phyloP scores from a whole-genome alignment of 2,888 invertebrate genomes.

The Eutolmus rufibarbis region DNA sequence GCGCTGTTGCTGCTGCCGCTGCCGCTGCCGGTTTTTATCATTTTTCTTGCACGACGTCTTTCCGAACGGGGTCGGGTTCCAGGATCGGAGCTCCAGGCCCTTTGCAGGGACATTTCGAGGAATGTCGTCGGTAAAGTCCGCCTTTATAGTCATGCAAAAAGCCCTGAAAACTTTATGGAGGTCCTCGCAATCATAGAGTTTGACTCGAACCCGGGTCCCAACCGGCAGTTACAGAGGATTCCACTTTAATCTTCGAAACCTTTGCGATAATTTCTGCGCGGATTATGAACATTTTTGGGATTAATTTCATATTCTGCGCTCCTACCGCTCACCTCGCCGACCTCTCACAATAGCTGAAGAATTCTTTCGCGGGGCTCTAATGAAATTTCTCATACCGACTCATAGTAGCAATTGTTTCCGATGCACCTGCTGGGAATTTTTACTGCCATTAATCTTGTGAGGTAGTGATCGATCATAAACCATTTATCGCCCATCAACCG shows the following conservation, averaged over 20 bases:
- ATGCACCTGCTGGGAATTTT: neutral
- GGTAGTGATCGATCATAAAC: neutral
- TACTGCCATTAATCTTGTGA: neutral
- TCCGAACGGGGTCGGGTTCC: neutral
- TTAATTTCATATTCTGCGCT: neutral
- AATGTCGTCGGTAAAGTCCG: neutral
- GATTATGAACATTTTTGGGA: neutral
- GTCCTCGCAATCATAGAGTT: neutral
- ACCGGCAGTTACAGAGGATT: neutral
- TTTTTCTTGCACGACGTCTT: neutral
- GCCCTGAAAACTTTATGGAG: constrained; percentile 4
- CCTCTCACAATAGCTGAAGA: neutral
- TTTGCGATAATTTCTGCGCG: neutral
- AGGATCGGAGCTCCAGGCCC: neutral
- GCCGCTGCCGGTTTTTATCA: neutral
- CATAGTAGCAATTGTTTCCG: neutral
- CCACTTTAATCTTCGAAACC: neutral
- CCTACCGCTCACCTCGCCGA: neutral
- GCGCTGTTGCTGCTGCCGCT: neutral
- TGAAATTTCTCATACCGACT: neutral
- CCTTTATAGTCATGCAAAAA: constrained; percentile 19
- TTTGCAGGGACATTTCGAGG: neutral
- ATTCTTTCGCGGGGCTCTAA: neutral
- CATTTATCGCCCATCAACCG: neutral
- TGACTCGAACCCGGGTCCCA: neutral